Evolutionary conservation across 2,888 invertebrate species (phyloP).

Genomic region (Dryadula phaetusa): DNA sequence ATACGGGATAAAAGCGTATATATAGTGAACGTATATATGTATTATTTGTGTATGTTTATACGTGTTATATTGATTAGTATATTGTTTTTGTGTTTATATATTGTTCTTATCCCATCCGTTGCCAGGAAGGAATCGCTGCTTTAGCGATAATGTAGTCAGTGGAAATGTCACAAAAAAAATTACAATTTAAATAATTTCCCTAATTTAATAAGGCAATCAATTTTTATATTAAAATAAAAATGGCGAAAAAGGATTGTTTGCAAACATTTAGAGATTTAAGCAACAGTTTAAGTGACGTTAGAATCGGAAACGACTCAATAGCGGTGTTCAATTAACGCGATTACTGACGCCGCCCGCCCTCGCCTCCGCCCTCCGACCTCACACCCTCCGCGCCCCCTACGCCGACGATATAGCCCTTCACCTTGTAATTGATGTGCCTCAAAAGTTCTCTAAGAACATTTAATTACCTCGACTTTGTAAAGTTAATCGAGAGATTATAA

Average conservation of each 20-base stretch:
- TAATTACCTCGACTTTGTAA: constrained; percentile 35
- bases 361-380: neutral
- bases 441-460: constrained; percentile 42
- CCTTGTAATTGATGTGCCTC: constrained; percentile 40
- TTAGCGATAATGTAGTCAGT: too few species aligned
- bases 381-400: neutral
- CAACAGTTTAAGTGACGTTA: constrained; percentile 21
- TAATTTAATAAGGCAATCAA: neutral
- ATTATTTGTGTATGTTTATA: too few species aligned
- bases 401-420: constrained; percentile 5
- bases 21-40: too few species aligned
- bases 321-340: constrained; percentile 37
- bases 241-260: neutral
- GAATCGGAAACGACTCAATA: constrained; percentile 38
- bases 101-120: too few species aligned
- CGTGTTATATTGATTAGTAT: too few species aligned
- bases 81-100: too few species aligned
- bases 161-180: too few species aligned
- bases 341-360: constrained; percentile 24
- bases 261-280: constrained; percentile 22
- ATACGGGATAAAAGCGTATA: too few species aligned
- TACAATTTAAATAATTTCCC: too few species aligned
- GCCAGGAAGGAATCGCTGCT: too few species aligned
- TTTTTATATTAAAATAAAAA: neutral
- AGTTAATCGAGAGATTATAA: constrained; percentile 39